Evolutionary conservation across 1,140 invertebrate species (phyloP).

Genomic region (Drosophila suzukii): DNA sequence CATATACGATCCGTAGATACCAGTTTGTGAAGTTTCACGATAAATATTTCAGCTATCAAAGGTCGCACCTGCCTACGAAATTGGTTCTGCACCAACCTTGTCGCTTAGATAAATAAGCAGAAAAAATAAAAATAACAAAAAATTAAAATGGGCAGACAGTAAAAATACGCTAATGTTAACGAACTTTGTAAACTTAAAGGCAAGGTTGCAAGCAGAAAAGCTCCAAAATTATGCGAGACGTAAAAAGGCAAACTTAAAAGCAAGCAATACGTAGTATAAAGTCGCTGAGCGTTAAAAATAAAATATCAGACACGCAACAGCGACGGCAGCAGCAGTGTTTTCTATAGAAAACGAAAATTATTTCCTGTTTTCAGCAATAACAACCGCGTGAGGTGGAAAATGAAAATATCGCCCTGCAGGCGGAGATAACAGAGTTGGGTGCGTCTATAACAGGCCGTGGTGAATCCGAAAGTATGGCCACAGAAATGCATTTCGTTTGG

Average conservation of each 20-base stretch:
- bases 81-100: constrained; percentile 39
- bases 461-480: constrained; percentile 8
- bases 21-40: constrained; percentile 33
- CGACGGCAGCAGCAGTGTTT: constrained; percentile 37
- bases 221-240: constrained; percentile 36
- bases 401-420: constrained; percentile 13
- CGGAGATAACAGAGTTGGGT: constrained; percentile 37
- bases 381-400: constrained; percentile 31
- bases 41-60: constrained; percentile 24
- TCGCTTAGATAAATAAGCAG: constrained; percentile 28
- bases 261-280: constrained; percentile 31
- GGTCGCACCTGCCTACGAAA: constrained; percentile 15
- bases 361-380: constrained; percentile 61
- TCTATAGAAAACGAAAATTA: constrained; percentile 66
- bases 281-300: constrained; percentile 50
- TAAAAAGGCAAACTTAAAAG: constrained; percentile 42
- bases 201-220: constrained; percentile 58
- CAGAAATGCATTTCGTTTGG: constrained; percentile 7
- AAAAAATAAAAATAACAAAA: constrained; percentile 38
- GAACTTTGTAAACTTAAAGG: constrained; percentile 59
- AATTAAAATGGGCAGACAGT: constrained; percentile 35
- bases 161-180: constrained; percentile 50
- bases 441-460: constrained; percentile 26
- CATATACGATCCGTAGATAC: constrained; percentile 5
- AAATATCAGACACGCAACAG: constrained; percentile 43